Percentiles rank a stretch among this genome's conserved stretches.
phyloP scores from a whole-genome alignment of 2,113 vertebrate genomes.

The Tursiops truncatus region DNA sequence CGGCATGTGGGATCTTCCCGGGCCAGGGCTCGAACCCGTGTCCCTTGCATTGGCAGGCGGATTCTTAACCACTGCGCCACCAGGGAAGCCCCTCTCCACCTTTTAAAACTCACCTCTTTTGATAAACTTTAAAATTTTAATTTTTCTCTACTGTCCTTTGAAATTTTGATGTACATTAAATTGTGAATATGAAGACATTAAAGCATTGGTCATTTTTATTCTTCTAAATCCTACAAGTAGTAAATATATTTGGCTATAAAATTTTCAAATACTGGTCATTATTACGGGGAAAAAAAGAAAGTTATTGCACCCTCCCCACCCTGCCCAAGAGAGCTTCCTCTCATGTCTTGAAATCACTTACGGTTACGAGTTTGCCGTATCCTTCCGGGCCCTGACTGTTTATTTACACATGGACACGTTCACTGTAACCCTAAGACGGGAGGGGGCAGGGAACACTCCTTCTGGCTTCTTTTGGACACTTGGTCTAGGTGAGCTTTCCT shows the following conservation, averaged over 20 bases:
- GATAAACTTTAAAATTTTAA: neutral
- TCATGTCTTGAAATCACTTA: too few relatives aligned
- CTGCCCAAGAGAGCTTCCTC: neutral
- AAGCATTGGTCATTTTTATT: neutral
- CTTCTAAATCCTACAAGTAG: neutral
- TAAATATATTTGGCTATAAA: neutral
- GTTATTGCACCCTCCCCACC: neutral
- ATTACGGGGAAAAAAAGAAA: neutral
- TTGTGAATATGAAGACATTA: neutral
- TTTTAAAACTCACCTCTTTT: neutral
- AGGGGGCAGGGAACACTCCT: accelerated
- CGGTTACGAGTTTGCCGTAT: neutral
- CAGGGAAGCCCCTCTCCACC: neutral
- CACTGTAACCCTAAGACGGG: neutral
- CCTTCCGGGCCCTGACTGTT: neutral
- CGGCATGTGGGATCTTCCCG: too few relatives aligned
- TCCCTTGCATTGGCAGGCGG: too few relatives aligned
- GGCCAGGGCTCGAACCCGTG: too few relatives aligned
- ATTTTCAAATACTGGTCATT: neutral
- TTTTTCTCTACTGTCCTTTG: neutral
- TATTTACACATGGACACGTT: neutral
- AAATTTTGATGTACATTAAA: neutral
- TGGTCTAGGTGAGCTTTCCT: neutral
- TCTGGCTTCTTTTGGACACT: too few relatives aligned
- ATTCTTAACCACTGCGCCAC: too few relatives aligned